A percentile compares a stretch with the other conserved stretches of the same genome.
These are phyloP conservation scores for Steinernema hermaphroditum DNA, from an alignment of 2,888 invertebrate species.

Conservation along the genomic window DNA sequence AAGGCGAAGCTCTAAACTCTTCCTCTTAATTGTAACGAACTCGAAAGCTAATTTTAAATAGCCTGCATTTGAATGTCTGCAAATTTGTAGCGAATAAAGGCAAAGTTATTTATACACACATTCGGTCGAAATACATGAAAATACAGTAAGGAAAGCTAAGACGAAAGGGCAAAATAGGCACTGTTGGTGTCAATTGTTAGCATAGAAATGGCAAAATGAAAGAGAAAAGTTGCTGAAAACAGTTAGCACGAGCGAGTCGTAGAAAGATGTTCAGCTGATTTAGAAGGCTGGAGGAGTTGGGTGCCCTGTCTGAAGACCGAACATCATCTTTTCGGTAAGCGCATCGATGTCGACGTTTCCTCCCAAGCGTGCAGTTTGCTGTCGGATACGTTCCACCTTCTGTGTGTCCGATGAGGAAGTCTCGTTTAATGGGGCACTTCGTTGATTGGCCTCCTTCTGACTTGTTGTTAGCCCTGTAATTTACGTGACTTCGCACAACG, in stretches of 20 bases:
- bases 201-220: too few relatives aligned
- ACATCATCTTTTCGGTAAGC: conserved; percentile 59
- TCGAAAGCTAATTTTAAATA: too few relatives aligned
- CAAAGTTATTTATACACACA: conserved; percentile 25
- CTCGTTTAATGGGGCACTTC: conserved; percentile 54
- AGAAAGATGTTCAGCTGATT: neutral
- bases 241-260: too few relatives aligned
- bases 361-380: conserved; percentile 41
- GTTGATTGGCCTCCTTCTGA: conserved; percentile 63
- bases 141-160: neutral
- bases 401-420: neutral
- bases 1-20: conserved; percentile 32
- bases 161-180: neutral
- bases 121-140: neutral
- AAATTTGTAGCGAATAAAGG: neutral
- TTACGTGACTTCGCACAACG: too few relatives aligned
- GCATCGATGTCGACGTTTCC: conserved; percentile 58
- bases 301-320: conserved; percentile 52
- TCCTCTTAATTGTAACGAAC: neutral
- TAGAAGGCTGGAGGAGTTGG: conserved; percentile 35
- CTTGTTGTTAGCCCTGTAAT: conserved; percentile 56
- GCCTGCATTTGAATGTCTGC: too few relatives aligned
- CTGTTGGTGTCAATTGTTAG: neutral
- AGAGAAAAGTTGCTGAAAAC: too few relatives aligned
- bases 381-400: conserved; percentile 54